phyloP scores from a whole-genome alignment of 2,113 vertebrate genomes.

The Oostethus manadensis region DNA sequence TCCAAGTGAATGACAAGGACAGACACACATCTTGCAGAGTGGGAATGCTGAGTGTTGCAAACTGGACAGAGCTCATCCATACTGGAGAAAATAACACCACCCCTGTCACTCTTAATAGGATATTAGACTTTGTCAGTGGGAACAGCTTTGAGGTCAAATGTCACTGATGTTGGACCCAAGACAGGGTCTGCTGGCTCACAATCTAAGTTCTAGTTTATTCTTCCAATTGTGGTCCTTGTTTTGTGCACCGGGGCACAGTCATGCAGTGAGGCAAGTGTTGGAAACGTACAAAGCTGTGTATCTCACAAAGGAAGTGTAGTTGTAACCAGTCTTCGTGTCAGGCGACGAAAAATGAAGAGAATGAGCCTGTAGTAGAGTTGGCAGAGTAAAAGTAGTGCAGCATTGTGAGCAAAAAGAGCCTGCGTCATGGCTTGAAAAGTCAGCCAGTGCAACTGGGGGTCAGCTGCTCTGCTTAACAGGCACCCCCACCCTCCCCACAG shows the following conservation, averaged over 20 bases:
- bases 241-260: too few relatives aligned
- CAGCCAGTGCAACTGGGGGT: conserved; percentile 12
- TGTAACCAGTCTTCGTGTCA: conserved; percentile 47
- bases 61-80: neutral
- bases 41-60: neutral
- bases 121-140: too few relatives aligned
- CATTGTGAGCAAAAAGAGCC: conserved; percentile 10
- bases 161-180: too few relatives aligned
- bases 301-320: conserved; percentile 27
- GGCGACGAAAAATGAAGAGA: conserved; percentile 44
- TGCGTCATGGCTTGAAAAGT: conserved; percentile 40
- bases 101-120: too few relatives aligned
- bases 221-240: too few relatives aligned
- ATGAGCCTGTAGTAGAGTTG: conserved; percentile 34
- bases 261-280: too few relatives aligned
- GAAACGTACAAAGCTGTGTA: conserved; percentile 12
- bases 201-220: too few relatives aligned
- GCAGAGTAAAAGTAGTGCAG: conserved; percentile 12
- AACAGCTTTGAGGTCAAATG: too few relatives aligned
- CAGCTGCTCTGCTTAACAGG: conserved; percentile 31
- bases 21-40: neutral
- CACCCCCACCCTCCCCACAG: neutral
- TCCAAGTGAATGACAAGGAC: conserved; percentile 7
- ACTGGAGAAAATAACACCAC: too few relatives aligned
- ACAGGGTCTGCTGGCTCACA: too few relatives aligned